Percentiles rank a stretch among this genome's conserved stretches.
phyloP scores from a whole-genome alignment of 2,113 vertebrate genomes.

The Mesitornis unicolor region DNA sequence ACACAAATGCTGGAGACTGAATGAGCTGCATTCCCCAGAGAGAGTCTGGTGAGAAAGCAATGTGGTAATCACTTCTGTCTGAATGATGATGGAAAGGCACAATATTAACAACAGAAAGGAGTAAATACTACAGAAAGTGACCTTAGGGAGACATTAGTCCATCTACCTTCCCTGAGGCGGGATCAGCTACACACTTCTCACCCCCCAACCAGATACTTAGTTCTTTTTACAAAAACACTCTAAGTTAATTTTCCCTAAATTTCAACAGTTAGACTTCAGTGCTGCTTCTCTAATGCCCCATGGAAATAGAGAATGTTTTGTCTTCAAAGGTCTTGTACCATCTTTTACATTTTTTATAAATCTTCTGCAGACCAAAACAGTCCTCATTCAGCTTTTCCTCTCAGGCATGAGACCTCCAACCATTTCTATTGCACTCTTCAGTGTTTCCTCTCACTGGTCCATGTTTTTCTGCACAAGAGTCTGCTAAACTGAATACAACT shows the following conservation, averaged over 20 bases:
- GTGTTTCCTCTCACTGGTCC: neutral
- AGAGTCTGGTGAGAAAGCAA: neutral
- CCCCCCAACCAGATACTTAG: neutral
- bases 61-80: neutral
- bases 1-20: neutral
- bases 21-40: neutral
- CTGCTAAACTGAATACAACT: neutral
- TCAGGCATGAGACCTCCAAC: neutral
- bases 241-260: neutral
- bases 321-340: neutral
- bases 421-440: neutral
- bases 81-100: neutral
- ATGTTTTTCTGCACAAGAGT: neutral
- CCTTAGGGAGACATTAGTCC: neutral
- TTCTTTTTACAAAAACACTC: neutral
- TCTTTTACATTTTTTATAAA: neutral
- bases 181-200: neutral
- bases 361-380: neutral
- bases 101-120: neutral
- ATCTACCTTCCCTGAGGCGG: neutral
- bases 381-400: neutral
- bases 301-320: neutral
- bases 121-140: neutral
- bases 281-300: neutral
- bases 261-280: neutral